Evolutionary conservation across 2,888 invertebrate species (phyloP).

Genomic region (Synanthedon myopaeformis): DNA sequence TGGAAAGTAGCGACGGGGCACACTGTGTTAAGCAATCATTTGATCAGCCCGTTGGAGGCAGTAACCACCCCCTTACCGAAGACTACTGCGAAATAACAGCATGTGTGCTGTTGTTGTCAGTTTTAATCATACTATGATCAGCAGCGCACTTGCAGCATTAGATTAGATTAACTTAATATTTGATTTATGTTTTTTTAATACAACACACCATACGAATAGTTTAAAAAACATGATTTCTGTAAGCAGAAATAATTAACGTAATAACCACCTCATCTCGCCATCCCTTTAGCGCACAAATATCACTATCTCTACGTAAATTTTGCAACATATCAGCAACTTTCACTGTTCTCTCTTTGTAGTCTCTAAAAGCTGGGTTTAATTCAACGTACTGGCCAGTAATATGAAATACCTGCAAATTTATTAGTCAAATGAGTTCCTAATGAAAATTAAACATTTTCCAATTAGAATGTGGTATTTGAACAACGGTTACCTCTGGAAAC

Average conservation of each 20-base stretch:
- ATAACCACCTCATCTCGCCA: constrained; percentile 92
- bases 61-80: no score
- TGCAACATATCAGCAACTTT: constrained; percentile 83
- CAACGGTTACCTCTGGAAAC: constrained; percentile 78
- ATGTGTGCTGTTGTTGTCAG: no score
- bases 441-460: no score
- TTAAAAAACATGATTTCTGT: neutral
- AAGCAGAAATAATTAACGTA: neutral
- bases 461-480: no score
- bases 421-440: neutral
- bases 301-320: constrained; percentile 79
- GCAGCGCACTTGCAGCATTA: neutral
- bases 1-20: no score
- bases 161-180: neutral
- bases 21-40: no score
- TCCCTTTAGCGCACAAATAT: constrained; percentile 85
- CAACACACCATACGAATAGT: neutral
- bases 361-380: constrained; percentile 87
- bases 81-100: no score
- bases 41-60: no score
- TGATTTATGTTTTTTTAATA: neutral
- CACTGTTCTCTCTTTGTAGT: constrained; percentile 84
- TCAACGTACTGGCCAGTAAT: constrained; percentile 80
- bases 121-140: no score
- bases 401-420: constrained; percentile 74